These are phyloP conservation scores for Ips typographus DNA, from an alignment of 1,140 invertebrate genomes.

Conservation along the genomic window DNA sequence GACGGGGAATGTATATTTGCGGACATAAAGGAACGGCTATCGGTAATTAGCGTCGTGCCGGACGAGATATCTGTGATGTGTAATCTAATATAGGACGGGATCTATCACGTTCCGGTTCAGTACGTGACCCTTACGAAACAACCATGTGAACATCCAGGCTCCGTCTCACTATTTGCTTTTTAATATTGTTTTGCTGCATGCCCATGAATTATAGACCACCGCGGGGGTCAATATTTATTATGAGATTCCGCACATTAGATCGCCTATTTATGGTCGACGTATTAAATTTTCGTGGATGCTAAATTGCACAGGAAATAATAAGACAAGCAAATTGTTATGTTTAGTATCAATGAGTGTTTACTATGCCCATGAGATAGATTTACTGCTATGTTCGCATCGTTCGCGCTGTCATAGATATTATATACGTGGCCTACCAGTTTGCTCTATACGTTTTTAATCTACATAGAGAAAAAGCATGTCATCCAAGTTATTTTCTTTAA, in stretches of 20 bases:
- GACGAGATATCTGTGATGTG: slow-evolving; percentile 44
- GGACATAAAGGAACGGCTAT: slow-evolving; percentile 42
- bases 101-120: slow-evolving; percentile 48
- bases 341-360: neutral
- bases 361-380: neutral
- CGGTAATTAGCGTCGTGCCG: slow-evolving; percentile 44
- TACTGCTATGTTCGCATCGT: too few species aligned
- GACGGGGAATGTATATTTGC: slow-evolving; percentile 31
- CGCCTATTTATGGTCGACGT: slow-evolving; percentile 12
- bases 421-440: too few species aligned
- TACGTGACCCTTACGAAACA: slow-evolving; percentile 47
- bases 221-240: slow-evolving; percentile 33
- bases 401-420: too few species aligned
- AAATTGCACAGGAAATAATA: slow-evolving; percentile 10
- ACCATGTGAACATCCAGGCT: slow-evolving; percentile 47
- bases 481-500: too few species aligned
- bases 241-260: slow-evolving; percentile 29
- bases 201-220: slow-evolving; percentile 28
- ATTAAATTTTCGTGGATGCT: slow-evolving; percentile 17
- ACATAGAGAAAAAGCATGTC: too few species aligned
- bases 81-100: slow-evolving; percentile 50
- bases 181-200: slow-evolving; percentile 37
- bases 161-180: slow-evolving; percentile 44
- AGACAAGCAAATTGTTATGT: slow-evolving; percentile 3
- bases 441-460: too few species aligned